Evolutionary conservation across 1,140 invertebrate genomes (phyloP).

Genomic region (Heliconius melpomene): DNA sequence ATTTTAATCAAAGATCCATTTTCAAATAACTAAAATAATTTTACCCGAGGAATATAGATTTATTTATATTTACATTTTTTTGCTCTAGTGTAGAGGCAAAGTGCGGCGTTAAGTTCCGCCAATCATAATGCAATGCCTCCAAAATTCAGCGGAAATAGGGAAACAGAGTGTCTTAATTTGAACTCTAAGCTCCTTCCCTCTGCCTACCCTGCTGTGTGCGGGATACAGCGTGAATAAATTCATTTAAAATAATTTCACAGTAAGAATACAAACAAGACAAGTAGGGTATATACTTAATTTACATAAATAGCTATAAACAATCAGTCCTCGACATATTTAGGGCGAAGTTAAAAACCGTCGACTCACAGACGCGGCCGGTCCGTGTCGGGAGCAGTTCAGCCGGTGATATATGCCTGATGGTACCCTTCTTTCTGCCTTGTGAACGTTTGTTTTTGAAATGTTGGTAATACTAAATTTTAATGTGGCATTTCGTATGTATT

Average conservation of each 20-base stretch:
- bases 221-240: too few relatives aligned
- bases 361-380: conserved; percentile 23
- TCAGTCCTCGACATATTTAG: conserved; percentile 10
- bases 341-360: conserved; percentile 22
- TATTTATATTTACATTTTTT: too few relatives aligned
- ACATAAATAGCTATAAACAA: background rate
- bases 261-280: too few relatives aligned
- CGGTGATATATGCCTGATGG: background rate
- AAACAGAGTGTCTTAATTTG: too few relatives aligned
- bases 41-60: background rate
- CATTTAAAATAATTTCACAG: too few relatives aligned
- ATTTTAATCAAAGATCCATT: background rate
- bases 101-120: too few relatives aligned
- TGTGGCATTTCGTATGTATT: background rate
- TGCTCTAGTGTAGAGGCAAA: too few relatives aligned
- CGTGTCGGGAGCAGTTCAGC: background rate
- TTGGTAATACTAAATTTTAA: background rate
- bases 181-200: too few relatives aligned
- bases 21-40: background rate
- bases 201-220: too few relatives aligned
- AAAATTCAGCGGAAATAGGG: too few relatives aligned
- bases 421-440: background rate
- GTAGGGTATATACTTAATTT: background rate
- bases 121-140: too few relatives aligned
- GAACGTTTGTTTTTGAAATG: conserved; percentile 14